A percentile compares a stretch with the other conserved stretches of the same genome.
Conservation (phyloP, 2,797 vertebrate species). For the Parauchenoglanis ngamensis region DNA sequence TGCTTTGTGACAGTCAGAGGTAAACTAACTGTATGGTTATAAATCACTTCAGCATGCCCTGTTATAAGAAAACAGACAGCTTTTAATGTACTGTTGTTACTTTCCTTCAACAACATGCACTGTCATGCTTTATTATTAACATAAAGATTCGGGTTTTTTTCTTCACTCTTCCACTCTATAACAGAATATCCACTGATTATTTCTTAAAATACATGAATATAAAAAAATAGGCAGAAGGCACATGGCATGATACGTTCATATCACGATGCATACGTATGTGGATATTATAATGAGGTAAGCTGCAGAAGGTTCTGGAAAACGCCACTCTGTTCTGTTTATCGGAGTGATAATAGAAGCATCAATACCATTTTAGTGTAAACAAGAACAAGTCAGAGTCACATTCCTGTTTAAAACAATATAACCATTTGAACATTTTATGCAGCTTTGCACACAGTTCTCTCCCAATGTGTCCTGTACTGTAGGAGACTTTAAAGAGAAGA, state of each 20-base stretch:
- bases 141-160: neutral
- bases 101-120: neutral
- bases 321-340: neutral
- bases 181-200: neutral
- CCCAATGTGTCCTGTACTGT: slow-evolving; percentile 23
- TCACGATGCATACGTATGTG: too few relatives aligned
- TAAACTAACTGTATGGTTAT: neutral
- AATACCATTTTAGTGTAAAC: slow-evolving; percentile 1
- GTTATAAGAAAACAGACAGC: neutral
- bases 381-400: neutral
- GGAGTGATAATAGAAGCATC: neutral
- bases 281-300: neutral
- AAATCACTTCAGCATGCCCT: neutral
- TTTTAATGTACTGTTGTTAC: neutral
- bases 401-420: slow-evolving; percentile 16
- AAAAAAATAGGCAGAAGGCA: neutral
- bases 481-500: slow-evolving; percentile 43
- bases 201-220: neutral
- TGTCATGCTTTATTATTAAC: neutral
- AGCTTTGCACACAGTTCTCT: neutral
- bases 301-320: neutral
- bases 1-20: neutral
- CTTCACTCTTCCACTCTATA: neutral
- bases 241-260: neutral
- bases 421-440: slow-evolving; percentile 6